phyloP scores from a whole-genome alignment of 2,888 invertebrate species.

The Crocallis elinguaria region DNA sequence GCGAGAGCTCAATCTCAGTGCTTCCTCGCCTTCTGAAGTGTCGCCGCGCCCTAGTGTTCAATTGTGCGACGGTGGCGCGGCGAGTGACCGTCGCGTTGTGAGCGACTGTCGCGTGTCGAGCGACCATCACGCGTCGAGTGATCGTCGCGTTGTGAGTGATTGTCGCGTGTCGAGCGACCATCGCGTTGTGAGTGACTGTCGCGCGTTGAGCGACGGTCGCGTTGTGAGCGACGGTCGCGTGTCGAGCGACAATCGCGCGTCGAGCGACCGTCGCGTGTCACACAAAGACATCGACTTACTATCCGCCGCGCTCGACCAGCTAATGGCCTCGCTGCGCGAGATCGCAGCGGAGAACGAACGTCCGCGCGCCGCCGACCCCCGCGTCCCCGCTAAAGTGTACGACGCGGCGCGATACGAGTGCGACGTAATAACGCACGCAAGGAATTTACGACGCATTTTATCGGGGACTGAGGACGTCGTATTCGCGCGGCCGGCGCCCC shows the following conservation, averaged over 20 bases:
- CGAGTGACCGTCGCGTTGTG: too few relatives aligned
- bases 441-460: background rate
- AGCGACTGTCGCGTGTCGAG: too few relatives aligned
- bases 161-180: background rate
- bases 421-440: background rate
- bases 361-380: background rate
- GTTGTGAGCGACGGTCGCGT: too few relatives aligned
- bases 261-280: background rate
- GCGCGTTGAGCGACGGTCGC: background rate
- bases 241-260: background rate
- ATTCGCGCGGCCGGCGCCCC: conserved; percentile 3
- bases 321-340: background rate
- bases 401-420: background rate
- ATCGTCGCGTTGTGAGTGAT: too few relatives aligned
- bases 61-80: too few relatives aligned
- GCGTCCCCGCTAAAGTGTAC: background rate
- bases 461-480: background rate
- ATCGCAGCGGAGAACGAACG: background rate
- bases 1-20: conserved; percentile 26
- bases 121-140: too few relatives aligned
- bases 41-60: background rate
- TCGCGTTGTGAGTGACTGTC: too few relatives aligned
- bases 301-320: background rate
- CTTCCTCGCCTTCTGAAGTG: conserved; percentile 11
- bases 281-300: background rate